Conservation (phyloP, 2,113 vertebrate genomes). For the Mastomys natalensis region DNA sequence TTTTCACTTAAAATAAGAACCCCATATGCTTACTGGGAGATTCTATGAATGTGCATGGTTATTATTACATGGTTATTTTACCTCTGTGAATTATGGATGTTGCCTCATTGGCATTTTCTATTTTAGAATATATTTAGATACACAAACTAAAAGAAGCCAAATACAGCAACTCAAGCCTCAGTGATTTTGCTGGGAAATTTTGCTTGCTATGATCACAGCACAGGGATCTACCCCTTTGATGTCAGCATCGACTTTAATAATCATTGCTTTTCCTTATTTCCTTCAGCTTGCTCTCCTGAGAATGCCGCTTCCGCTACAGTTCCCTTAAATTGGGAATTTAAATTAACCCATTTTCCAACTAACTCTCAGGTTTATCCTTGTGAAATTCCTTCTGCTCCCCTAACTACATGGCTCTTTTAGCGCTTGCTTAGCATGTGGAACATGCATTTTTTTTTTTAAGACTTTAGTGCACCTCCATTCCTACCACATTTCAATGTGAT, state of each 20-base stretch:
- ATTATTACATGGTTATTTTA: background rate
- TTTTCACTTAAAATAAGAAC: background rate
- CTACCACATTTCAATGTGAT: background rate
- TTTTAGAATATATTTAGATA: background rate
- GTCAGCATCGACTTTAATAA: constrained; percentile 44
- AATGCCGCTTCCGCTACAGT: background rate
- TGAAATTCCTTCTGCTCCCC: background rate
- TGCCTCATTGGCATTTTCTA: background rate
- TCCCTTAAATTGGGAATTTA: background rate
- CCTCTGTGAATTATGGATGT: background rate
- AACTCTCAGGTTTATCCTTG: background rate
- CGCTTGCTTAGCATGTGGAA: background rate
- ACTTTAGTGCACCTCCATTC: background rate
- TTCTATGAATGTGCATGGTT: background rate
- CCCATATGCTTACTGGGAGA: background rate
- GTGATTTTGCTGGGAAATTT: constrained; percentile 12
- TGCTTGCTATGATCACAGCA: background rate
- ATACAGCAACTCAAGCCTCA: constrained; percentile 35
- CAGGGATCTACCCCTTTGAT: background rate
- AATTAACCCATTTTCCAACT: background rate
- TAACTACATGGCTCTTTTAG: background rate
- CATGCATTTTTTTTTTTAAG: background rate
- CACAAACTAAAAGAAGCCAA: constrained; percentile 40
- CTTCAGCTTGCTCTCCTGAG: background rate
- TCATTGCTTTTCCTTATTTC: background rate